phyloP scores from a whole-genome alignment of 2,797 vertebrate species.

The Iguana delicatissima region DNA sequence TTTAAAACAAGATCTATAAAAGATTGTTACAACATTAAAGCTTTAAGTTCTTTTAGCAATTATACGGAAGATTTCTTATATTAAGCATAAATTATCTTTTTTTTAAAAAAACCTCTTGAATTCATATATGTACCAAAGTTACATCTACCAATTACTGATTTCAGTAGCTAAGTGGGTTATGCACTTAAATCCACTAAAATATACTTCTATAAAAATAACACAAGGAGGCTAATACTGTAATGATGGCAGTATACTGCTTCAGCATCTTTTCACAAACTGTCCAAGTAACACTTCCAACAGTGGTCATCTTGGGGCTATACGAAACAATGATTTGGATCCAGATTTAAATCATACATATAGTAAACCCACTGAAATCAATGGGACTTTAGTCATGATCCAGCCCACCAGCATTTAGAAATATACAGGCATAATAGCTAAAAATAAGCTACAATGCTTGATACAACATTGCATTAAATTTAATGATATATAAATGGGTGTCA shows the following conservation, averaged over 20 bases:
- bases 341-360: background rate
- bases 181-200: slow-evolving; percentile 42
- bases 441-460: background rate
- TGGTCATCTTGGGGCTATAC: slow-evolving; percentile 33
- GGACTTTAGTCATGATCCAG: background rate
- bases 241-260: background rate
- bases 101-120: slow-evolving; percentile 61
- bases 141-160: slow-evolving; percentile 52
- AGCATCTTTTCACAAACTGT: background rate
- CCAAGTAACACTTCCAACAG: background rate
- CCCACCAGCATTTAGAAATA: background rate
- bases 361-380: background rate
- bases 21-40: slow-evolving; percentile 76
- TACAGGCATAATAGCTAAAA: background rate
- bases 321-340: background rate
- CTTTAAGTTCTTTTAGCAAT: slow-evolving; percentile 65
- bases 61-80: slow-evolving; percentile 72
- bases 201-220: background rate
- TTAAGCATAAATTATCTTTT: slow-evolving; percentile 53
- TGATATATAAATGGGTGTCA: background rate
- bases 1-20: slow-evolving; percentile 81
- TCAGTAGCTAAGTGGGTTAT: slow-evolving; percentile 54
- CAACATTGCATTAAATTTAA: background rate
- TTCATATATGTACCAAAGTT: slow-evolving; percentile 55
- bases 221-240: background rate